Evolutionary conservation across 2,113 vertebrate genomes (phyloP), one percentile per base, ranked within the genome.

Genomic region (Nycticorax nycticorax): DNA sequence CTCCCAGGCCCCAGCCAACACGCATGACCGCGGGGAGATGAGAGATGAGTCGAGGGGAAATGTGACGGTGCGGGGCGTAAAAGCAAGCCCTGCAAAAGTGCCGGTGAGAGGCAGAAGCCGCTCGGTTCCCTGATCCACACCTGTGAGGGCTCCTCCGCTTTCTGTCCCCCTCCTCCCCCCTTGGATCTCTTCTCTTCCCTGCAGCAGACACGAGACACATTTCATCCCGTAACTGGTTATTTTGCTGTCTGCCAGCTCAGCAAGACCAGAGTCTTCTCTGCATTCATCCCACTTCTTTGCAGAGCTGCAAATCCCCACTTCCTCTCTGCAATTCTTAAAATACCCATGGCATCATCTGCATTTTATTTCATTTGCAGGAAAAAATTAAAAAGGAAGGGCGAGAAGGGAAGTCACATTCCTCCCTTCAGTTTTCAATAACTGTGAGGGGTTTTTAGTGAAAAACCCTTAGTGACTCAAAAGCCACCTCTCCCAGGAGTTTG

Each of bases 191-290:
- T 92, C 68, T 52, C 76, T 64, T 53, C 76, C 45, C 71, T 81
- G 78, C 85, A 66, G 92, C 81, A 95, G 53, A 48, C 53, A 59
- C 2, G 1, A 92, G 79, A 84, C 78, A 79, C 78, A 88, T 91
- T 80, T 95, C 89, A 83, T 73, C 77, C 93, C 59, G 1, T 27
- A 73, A 32, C 53, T 26, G 59, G 63, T 89, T 53, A 64, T 91
- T 97, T 73, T 76, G 67, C 88, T 93, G 81, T 56, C 90, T 96
- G 88, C 90, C 85, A 83, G 78, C 93, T 94, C 93, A 95, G 90
- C 93, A 88, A 45, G 89, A 55, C 85, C 82, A 73, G 74, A 75
- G 85, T 62, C 94, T 95, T 92, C 78, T 79, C 88, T 90, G 78
- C 85, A 14, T 53, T 89, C 92, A 88, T 86, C 89, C 88, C 90